These are phyloP conservation scores for Sparus aurata DNA, from an alignment of 2,797 vertebrate genomes.

Conservation along the genomic window DNA sequence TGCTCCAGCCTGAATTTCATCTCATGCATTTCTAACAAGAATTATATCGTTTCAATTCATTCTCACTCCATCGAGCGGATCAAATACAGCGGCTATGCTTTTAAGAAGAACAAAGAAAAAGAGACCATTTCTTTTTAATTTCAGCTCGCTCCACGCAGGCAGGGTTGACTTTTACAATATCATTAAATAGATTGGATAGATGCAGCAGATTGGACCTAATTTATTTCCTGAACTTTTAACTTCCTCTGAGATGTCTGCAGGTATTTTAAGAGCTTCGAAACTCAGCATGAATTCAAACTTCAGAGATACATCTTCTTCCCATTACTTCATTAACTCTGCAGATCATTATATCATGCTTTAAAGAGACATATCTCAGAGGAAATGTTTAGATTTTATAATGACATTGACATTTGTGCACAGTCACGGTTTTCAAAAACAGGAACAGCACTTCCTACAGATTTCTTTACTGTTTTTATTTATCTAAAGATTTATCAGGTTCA, in stretches of 20 bases:
- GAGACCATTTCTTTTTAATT: slow-evolving; percentile 54
- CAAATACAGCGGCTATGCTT: slow-evolving; percentile 37
- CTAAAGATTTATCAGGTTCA: neutral
- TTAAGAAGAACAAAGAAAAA: slow-evolving; percentile 71
- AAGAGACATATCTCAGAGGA: neutral
- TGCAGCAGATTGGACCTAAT: slow-evolving; percentile 39
- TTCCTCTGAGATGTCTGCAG: slow-evolving; percentile 50
- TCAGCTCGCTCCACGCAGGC: slow-evolving; percentile 21
- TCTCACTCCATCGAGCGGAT: slow-evolving; percentile 41
- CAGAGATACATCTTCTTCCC: slow-evolving; percentile 20
- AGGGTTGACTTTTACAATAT: slow-evolving; percentile 36
- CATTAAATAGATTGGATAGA: slow-evolving; percentile 54
- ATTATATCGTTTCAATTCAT: slow-evolving; percentile 38
- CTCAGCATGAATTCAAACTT: slow-evolving; percentile 48
- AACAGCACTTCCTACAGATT: neutral
- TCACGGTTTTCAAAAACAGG: neutral
- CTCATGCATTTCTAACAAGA: slow-evolving; percentile 6
- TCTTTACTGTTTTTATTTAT: neutral
- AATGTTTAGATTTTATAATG: neutral
- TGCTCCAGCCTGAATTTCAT: slow-evolving; percentile 19
- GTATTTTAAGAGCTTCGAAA: slow-evolving; percentile 31
- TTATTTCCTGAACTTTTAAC: slow-evolving; percentile 53
- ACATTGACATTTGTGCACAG: neutral
- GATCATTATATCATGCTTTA: slow-evolving; percentile 2
- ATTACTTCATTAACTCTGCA: slow-evolving; percentile 1